A percentile compares a stretch with the other conserved stretches of the same genome.
Evolutionary conservation across 2,113 vertebrate genomes (phyloP).

Genomic region (Smithornis capensis): DNA sequence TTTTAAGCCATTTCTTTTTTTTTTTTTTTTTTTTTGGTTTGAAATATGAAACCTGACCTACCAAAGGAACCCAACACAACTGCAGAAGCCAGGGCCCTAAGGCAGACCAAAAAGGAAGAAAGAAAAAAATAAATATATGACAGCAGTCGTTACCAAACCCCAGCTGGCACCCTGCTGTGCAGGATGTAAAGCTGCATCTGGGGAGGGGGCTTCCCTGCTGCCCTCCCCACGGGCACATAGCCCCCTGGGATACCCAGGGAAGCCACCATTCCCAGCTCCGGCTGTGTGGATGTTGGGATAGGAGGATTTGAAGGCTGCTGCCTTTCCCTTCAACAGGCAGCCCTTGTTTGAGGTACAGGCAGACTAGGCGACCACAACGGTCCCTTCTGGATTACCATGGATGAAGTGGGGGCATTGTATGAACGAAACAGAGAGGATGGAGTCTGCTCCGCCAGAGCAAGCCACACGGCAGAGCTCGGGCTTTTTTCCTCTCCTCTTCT

Average conservation of each 20-base stretch:
- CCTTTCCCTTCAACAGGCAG: conserved; percentile 50
- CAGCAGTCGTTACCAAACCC: not conserved
- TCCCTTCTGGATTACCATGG: conserved; percentile 58
- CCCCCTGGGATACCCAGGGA: not conserved
- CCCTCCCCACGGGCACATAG: not conserved
- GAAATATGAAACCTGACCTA: not conserved
- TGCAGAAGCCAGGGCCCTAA: not conserved
- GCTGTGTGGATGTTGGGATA: not conserved
- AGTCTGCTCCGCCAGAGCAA: not conserved
- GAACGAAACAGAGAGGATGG: not conserved
- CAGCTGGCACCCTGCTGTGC: not conserved
- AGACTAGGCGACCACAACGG: conserved; percentile 39
- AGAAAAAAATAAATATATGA: too few relatives aligned
- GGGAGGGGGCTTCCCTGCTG: not conserved
- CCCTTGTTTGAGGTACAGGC: conserved; percentile 34
- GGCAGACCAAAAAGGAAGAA: not conserved
- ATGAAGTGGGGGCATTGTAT: conserved; percentile 53
- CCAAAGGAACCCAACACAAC: not conserved
- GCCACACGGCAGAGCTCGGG: not conserved
- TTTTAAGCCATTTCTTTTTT: not conserved
- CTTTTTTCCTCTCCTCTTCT: not conserved
- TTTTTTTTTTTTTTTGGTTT: not conserved
- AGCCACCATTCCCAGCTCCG: accelerated
- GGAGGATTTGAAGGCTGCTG: not conserved
- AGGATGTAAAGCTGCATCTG: not conserved